These are phyloP conservation scores for Lottia gigantea DNA, from an alignment of 2,888 invertebrate species.

Conservation along the genomic window DNA sequence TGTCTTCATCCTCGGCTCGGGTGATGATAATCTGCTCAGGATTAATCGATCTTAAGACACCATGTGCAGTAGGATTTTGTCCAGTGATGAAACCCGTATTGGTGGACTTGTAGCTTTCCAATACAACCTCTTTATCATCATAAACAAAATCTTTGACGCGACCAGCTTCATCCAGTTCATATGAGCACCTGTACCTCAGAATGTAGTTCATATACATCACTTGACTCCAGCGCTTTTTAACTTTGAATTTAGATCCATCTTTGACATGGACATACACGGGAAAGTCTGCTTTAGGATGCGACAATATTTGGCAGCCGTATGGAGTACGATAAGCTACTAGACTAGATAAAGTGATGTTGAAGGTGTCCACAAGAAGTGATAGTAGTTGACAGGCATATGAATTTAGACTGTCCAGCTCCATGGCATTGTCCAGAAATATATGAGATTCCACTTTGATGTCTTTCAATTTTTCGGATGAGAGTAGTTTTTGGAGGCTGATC, in stretches of 20 bases:
- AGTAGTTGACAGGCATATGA: conserved; percentile 31
- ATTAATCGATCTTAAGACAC: not conserved
- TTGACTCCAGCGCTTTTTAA: conserved; percentile 43
- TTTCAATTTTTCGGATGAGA: conserved; percentile 28
- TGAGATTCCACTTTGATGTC: conserved; percentile 37
- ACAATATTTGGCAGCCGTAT: conserved; percentile 38
- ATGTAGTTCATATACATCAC: conserved; percentile 47
- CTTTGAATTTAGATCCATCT: conserved; percentile 33
- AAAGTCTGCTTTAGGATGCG: conserved; percentile 30
- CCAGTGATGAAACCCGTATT: not conserved
- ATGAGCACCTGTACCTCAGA: conserved; percentile 33
- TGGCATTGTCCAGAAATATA: conserved; percentile 41
- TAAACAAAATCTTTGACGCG: conserved; percentile 6
- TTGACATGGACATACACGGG: conserved; percentile 41
- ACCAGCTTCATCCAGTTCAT: not conserved
- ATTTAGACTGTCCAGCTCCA: conserved; percentile 25
- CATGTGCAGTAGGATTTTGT: not conserved
- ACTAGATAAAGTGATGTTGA: conserved; percentile 25
- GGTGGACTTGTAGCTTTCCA: not conserved
- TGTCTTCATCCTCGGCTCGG: conserved; percentile 22
- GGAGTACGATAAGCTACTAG: conserved; percentile 33
- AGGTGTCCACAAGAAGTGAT: conserved; percentile 25
- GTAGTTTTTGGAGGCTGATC: conserved; percentile 32
- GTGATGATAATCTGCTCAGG: conserved; percentile 1
- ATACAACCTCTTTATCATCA: not conserved